A percentile compares a stretch with the other conserved stretches of the same genome.
Conservation (phyloP, 2,888 invertebrate species). For the Ennomos fuscantarius region DNA sequence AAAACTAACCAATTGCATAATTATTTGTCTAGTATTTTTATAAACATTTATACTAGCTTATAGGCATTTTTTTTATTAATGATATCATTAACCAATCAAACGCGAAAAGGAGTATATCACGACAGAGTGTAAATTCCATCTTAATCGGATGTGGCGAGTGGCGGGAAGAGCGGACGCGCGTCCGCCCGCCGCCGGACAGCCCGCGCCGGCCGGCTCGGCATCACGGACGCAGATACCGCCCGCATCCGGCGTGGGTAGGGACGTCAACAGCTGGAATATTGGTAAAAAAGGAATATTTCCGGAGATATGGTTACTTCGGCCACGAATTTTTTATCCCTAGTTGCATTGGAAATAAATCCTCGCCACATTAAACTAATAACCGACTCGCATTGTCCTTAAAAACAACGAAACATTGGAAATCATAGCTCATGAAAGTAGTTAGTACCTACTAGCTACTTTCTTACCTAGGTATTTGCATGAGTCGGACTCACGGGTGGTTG, state of each 20-base stretch:
- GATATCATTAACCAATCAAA: slow-evolving; percentile 22
- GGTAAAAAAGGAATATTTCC: not conserved
- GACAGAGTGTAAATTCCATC: slow-evolving; percentile 65
- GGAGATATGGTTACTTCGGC: not conserved
- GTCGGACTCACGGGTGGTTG: too few relatives aligned
- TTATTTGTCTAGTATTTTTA: too few relatives aligned
- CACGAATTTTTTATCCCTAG: not conserved
- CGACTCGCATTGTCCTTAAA: too few relatives aligned
- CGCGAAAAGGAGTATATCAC: slow-evolving; percentile 38
- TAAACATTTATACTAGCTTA: too few relatives aligned
- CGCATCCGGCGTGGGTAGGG: slow-evolving; percentile 46
- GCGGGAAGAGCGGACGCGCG: slow-evolving; percentile 61
- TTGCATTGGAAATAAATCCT: too few relatives aligned
- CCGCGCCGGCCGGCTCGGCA: slow-evolving; percentile 57
- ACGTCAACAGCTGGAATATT: not conserved
- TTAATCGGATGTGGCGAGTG: slow-evolving; percentile 66
- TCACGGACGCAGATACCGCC: slow-evolving; percentile 44
- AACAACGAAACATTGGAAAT: too few relatives aligned
- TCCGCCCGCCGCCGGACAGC: slow-evolving; percentile 57
- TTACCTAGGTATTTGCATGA: too few relatives aligned
- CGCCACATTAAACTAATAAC: too few relatives aligned
- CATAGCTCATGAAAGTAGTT: too few relatives aligned
- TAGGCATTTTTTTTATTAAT: too few relatives aligned
- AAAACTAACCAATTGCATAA: too few relatives aligned
- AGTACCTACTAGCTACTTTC: too few relatives aligned